These are phyloP conservation scores for Scaptomyza graminum DNA, from an alignment of 1,140 invertebrate species.

Conservation along the genomic window DNA sequence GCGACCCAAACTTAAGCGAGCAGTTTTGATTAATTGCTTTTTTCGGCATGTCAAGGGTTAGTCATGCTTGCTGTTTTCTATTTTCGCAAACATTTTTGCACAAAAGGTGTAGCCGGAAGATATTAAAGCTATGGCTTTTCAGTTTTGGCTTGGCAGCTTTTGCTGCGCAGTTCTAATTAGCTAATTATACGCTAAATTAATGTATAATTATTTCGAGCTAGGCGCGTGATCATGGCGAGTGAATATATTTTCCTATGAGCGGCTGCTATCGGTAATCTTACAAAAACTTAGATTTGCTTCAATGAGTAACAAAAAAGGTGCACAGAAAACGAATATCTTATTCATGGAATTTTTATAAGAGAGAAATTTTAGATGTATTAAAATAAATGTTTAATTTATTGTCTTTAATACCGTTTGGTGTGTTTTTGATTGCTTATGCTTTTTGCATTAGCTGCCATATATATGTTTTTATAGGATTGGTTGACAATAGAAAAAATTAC, in stretches of 20 bases:
- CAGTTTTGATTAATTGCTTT: conserved; percentile 76
- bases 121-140: conserved; percentile 51
- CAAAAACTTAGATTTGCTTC: not conserved
- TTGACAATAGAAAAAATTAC: conserved; percentile 30
- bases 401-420: too few species aligned
- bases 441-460: conserved; percentile 9
- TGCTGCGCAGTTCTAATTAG: conserved; percentile 78
- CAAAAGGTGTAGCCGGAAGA: conserved; percentile 81
- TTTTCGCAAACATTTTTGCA: conserved; percentile 77
- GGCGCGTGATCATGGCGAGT: conserved; percentile 59
- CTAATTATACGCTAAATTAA: conserved; percentile 81
- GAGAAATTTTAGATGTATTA: not conserved
- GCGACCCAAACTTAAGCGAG: conserved; percentile 53
- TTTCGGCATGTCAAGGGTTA: conserved; percentile 66
- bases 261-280: not conserved
- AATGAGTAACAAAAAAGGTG: not conserved
- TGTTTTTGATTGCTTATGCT: not conserved
- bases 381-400: too few species aligned
- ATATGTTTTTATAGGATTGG: conserved; percentile 1
- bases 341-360: not conserved
- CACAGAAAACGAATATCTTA: not conserved
- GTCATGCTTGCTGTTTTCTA: conserved; percentile 70
- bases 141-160: conserved; percentile 48
- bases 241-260: conserved; percentile 41
- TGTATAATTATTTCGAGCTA: conserved; percentile 76